Base-by-base conservation (phyloP, 1,140 invertebrate genomes). In the Drosophila pseudoobscura region DNA sequence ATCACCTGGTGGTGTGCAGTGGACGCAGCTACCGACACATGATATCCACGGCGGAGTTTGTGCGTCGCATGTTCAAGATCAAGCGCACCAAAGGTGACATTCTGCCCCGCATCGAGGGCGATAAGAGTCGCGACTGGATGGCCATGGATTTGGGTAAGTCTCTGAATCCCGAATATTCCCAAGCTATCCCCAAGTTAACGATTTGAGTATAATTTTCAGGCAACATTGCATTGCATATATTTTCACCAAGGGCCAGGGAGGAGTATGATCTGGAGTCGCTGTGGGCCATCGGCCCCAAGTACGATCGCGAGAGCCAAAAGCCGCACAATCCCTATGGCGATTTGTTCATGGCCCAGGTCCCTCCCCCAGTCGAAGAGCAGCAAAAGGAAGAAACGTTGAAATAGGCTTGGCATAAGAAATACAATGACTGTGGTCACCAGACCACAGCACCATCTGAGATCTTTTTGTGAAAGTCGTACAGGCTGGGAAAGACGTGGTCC, bases 151-250 rank as follows among this genome's bases (percentile, higher is more conserved):
- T 99, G 93, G 96, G 96, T 97, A 92, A 60, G 57, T 60, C 47
- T 46, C 51, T 9, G 5, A 6, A 43, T 11, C n/a, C 17, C 8
- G 56, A 49, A 46, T 52, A 50, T 24, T 79, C 46, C 92, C 9
- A 22, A 11, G 5, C 15, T 31, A 8, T 35, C 2, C 35, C 9
- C 3, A 5, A 13, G 9, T 11, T 39, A 24, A 15, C 6, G 1
- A 20, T n/a, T 6, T 3, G 0, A 2, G 7, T 13, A 22, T 3
- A 5, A 6, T 13, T n/a, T 94, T 31, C 87, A 96, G 96, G 95
- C 55, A 98, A 98, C 89, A 98, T 99, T 73, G 95, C 95, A 2
- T 85, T 99, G n/a, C 97, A 99, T 84, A 94, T 99, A 70, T 97
- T 98, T 92, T 94, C 94, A 26, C 91, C 93, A 5, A 92, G 95